Conservation (phyloP, 2,888 invertebrate species). For the Itoplectis maculator region DNA sequence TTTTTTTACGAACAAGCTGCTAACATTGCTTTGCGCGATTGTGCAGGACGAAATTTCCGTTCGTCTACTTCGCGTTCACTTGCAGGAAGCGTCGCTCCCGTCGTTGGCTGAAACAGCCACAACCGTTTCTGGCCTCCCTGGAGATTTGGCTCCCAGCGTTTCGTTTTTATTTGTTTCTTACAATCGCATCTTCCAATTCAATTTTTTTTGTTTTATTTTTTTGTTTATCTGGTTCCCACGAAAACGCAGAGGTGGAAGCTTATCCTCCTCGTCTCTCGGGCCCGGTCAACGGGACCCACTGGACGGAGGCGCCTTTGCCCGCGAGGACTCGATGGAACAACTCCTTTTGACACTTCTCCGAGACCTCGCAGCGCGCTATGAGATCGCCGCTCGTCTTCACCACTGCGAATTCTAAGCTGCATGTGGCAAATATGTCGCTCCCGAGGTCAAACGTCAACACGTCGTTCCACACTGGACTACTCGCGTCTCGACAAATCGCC, state of each 20-base stretch:
- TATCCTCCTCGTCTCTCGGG: conserved; percentile 72
- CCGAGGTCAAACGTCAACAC: conserved; percentile 85
- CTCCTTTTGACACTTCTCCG: conserved; percentile 83
- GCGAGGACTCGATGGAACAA: conserved; percentile 87
- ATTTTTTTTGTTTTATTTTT: conserved; percentile 23
- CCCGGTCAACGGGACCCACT: conserved; percentile 87
- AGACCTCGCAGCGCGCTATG: conserved; percentile 86
- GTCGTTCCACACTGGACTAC: conserved; percentile 86
- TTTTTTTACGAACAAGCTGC: conserved; percentile 36
- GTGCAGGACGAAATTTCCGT: conserved; percentile 62
- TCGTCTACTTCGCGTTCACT: conserved; percentile 45
- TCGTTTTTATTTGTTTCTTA: conserved; percentile 4
- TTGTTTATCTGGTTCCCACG: neutral
- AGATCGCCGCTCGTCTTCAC: conserved; percentile 88
- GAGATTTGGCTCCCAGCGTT: neutral
- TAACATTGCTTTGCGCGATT: conserved; percentile 43
- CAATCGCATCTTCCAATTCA: conserved; percentile 20
- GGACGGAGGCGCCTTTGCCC: conserved; percentile 87
- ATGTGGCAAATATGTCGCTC: conserved; percentile 86
- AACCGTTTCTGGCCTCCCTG: conserved; percentile 12
- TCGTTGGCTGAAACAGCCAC: conserved; percentile 26
- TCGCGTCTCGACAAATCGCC: conserved; percentile 85
- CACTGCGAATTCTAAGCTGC: conserved; percentile 87
- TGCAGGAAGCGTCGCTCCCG: conserved; percentile 35
- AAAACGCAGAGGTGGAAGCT: neutral